Evolutionary conservation across 2,888 invertebrate species (phyloP), one percentile per base, ranked within the genome.

Genomic region (Marronus borbonicus): DNA sequence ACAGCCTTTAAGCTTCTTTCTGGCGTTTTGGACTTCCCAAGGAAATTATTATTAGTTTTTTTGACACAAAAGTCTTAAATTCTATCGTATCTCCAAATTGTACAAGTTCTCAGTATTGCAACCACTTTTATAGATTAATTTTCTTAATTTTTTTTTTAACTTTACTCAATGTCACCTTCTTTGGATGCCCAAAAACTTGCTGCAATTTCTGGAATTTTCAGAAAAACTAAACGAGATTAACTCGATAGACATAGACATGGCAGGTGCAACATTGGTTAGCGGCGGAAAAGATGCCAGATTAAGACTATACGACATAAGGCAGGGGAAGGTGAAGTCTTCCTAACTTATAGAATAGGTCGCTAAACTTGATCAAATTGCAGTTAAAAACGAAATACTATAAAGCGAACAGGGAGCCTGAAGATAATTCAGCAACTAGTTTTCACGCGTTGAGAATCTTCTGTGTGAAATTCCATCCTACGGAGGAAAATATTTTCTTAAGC

Each of bases 391-490:
- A 66, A 39, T 75, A 31, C 24, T 28, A 69, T 2, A 76, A 77
- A 69, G n/a, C 66, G n/a, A 24, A 76, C 49, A 44, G 74, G 39
- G 68, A 76, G 39, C 20, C 49, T 82, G 76, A 78, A 10, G 68
- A 79, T 20, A 24, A 20, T 8, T 55, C 66, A 0, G 14, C 69
- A 3, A 68, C 68, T 0, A 60, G 72, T 36, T 79, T 77, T 60
- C 79, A 79, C 39, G 50, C 79, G 5, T 84, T 86, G 85, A 84
- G 87, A 78, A 84, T 89, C 79, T 88, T 86, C 79, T 90, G 91
- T 0, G 78, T 91, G 62, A 89, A 88, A 66, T 90, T 90, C 80
- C 91, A 92, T 82, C 88, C 88, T 0, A 84, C 88, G 62, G 87
- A 87, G 68, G 86, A 88, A 0, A 85, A 86, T 55, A 84, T 90